Percentiles rank a stretch among this genome's conserved stretches.
Evolutionary conservation across 2,888 invertebrate species (phyloP).

Genomic region (Gortyna flavago): DNA sequence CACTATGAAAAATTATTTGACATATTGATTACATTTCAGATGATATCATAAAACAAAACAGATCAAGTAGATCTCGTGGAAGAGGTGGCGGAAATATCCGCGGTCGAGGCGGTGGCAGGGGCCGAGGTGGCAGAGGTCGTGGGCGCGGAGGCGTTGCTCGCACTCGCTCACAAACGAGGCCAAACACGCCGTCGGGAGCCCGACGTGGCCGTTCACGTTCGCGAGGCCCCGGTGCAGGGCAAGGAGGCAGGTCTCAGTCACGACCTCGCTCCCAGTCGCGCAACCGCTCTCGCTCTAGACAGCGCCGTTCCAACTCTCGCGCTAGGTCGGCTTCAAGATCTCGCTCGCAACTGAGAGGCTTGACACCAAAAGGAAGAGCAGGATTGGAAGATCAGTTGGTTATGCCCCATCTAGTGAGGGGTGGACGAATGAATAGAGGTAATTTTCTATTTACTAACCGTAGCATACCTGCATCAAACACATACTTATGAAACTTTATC

Average conservation of each 20-base stretch:
- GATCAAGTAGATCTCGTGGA: slow-evolving; percentile 81
- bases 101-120: slow-evolving; percentile 65
- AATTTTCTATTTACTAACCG: background rate
- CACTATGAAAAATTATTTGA: background rate
- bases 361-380: slow-evolving; percentile 85
- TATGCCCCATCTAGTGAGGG: slow-evolving; percentile 78
- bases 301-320: slow-evolving; percentile 76
- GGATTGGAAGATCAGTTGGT: slow-evolving; percentile 78
- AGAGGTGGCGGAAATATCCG: slow-evolving; percentile 74
- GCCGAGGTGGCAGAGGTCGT: slow-evolving; percentile 64
- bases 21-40: slow-evolving; percentile 69
- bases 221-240: slow-evolving; percentile 72
- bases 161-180: slow-evolving; percentile 56
- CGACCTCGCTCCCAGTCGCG: slow-evolving; percentile 74
- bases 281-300: slow-evolving; percentile 73
- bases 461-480: background rate
- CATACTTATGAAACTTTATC: background rate
- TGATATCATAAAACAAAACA: slow-evolving; percentile 84
- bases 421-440: slow-evolving; percentile 76
- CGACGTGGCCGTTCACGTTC: slow-evolving; percentile 73
- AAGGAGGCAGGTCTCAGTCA: slow-evolving; percentile 73
- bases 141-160: slow-evolving; percentile 67
- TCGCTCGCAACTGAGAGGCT: slow-evolving; percentile 79
- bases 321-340: slow-evolving; percentile 80
- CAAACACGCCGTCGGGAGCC: slow-evolving; percentile 58